phyloP scores from a whole-genome alignment of 2,888 invertebrate species.

The Euplagia quadripunctaria region DNA sequence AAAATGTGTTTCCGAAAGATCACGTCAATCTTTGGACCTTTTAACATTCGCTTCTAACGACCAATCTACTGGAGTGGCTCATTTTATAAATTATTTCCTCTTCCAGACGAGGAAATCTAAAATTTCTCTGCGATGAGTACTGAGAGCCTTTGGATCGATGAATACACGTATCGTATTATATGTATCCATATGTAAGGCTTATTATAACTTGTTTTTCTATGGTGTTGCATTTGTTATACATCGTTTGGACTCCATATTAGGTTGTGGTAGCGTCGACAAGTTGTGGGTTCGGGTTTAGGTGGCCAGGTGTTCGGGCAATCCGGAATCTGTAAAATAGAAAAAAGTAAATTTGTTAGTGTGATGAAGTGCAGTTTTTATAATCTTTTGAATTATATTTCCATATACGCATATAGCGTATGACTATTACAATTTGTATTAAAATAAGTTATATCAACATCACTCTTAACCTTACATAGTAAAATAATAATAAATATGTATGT shows the following conservation, averaged over 20 bases:
- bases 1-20: slow-evolving; percentile 36
- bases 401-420: not conserved
- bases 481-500: too few relatives aligned
- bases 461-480: too few relatives aligned
- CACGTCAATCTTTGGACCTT: slow-evolving; percentile 42
- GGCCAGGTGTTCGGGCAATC: not conserved
- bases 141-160: slow-evolving; percentile 4
- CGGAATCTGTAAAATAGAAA: not conserved
- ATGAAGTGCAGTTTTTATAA: too few relatives aligned
- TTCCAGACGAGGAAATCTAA: slow-evolving; percentile 31
- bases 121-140: slow-evolving; percentile 22
- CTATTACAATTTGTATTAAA: too few relatives aligned
- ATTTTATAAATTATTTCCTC: slow-evolving; percentile 51
- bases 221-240: not conserved
- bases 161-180: not conserved
- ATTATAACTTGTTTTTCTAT: not conserved
- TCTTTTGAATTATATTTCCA: not conserved
- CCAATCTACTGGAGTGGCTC: slow-evolving; percentile 47
- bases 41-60: slow-evolving; percentile 30
- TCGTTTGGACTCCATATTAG: not conserved
- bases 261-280: not conserved
- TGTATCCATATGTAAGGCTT: not conserved
- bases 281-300: not conserved
- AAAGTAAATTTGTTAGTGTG: too few relatives aligned
- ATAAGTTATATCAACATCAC: too few relatives aligned